phyloP scores from a whole-genome alignment of 1,140 invertebrate genomes.

The Zaprionus capensis region DNA sequence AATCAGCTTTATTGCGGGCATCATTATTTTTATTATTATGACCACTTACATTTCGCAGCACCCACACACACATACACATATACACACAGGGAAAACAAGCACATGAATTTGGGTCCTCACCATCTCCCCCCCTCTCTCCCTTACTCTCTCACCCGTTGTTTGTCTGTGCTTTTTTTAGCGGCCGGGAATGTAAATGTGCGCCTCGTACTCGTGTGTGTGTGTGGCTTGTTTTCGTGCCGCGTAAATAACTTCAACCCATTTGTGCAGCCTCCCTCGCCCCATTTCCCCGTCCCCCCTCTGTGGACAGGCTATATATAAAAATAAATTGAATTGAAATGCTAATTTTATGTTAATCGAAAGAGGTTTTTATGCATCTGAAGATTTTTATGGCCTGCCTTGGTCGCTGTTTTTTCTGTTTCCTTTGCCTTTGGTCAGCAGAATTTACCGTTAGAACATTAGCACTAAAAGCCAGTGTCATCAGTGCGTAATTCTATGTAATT shows the following conservation, averaged over 20 bases:
- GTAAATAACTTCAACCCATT: slow-evolving; percentile 81
- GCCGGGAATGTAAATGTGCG: slow-evolving; percentile 65
- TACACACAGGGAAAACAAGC: slow-evolving; percentile 12
- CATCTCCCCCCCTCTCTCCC: too few relatives aligned
- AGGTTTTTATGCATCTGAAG: slow-evolving; percentile 77
- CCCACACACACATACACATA: slow-evolving; percentile 36
- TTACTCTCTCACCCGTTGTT: background rate
- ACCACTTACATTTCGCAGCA: slow-evolving; percentile 76
- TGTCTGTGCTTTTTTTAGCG: slow-evolving; percentile 57
- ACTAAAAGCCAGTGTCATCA: slow-evolving; percentile 76
- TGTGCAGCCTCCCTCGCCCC: slow-evolving; percentile 30
- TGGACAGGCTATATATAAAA: slow-evolving; percentile 66
- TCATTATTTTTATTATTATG: slow-evolving; percentile 83
- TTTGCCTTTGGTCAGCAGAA: slow-evolving; percentile 63
- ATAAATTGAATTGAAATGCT: slow-evolving; percentile 82
- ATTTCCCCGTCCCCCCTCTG: too few relatives aligned
- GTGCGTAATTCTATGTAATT: slow-evolving; percentile 49
- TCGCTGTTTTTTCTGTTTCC: slow-evolving; percentile 23
- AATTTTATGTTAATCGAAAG: slow-evolving; percentile 83
- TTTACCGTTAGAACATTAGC: slow-evolving; percentile 60
- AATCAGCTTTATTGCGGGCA: slow-evolving; percentile 81
- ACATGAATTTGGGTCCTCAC: slow-evolving; percentile 58
- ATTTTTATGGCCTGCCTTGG: slow-evolving; percentile 68
- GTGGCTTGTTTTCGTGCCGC: slow-evolving; percentile 39
- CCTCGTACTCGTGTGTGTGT: slow-evolving; percentile 16